Evolutionary conservation across 2,113 vertebrate species (phyloP).

Genomic region (Cervus canadensis): DNA sequence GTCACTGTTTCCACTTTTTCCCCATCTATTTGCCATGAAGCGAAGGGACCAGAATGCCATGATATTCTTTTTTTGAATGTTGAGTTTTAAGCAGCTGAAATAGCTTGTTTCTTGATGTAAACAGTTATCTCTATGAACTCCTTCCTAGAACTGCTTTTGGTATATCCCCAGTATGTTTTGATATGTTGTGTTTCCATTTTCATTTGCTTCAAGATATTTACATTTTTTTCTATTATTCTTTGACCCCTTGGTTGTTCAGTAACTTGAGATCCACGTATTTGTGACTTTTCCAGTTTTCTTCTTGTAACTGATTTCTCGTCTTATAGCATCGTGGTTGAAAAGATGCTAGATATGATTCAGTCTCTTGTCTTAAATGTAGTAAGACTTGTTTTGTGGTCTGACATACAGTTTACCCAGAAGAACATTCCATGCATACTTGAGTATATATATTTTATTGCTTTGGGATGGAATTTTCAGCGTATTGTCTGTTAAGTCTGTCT

Average conservation of each 20-base stretch:
- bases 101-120: neutral
- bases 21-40: neutral
- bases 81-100: neutral
- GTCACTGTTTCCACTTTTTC: neutral
- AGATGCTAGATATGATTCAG: accelerated
- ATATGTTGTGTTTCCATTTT: neutral
- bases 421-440: neutral
- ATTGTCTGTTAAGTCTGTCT: accelerated
- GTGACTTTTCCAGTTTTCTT: neutral
- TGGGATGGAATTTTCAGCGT: accelerated
- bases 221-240: too few species aligned
- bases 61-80: neutral
- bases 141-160: neutral
- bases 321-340: neutral
- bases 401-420: neutral
- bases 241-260: neutral
- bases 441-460: accelerated
- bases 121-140: neutral
- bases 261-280: too few species aligned
- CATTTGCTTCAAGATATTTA: neutral
- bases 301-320: neutral
- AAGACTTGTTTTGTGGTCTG: neutral
- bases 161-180: neutral
- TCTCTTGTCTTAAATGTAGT: too few species aligned
- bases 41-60: neutral